Percentiles rank a stretch among this genome's conserved stretches.
These are phyloP conservation scores for Eristalinus sepulchralis DNA, from an alignment of 2,888 invertebrate genomes.

Conservation along the genomic window DNA sequence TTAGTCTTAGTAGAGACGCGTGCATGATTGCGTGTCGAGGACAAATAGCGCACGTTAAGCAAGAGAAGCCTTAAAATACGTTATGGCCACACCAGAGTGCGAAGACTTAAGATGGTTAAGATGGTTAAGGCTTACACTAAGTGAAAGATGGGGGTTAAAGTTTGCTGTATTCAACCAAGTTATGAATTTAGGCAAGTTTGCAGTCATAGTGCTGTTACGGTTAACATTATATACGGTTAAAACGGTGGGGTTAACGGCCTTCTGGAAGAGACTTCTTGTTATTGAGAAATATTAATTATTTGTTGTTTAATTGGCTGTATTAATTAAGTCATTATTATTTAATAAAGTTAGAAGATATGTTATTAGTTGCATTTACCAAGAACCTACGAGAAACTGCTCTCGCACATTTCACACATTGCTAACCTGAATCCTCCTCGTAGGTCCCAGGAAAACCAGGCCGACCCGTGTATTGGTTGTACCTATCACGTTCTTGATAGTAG, in stretches of 20 bases:
- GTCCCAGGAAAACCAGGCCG: conserved; percentile 78
- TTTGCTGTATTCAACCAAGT: conserved; percentile 14
- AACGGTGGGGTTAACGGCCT: conserved; percentile 69
- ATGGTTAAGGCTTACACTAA: conserved; percentile 42
- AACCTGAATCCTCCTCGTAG: conserved; percentile 77
- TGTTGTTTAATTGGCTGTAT: conserved; percentile 50
- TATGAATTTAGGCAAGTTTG: conserved; percentile 47
- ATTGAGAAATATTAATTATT: conserved; percentile 59
- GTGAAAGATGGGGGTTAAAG: conserved; percentile 39
- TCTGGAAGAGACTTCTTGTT: conserved; percentile 69
- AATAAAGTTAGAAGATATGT: conserved; percentile 67
- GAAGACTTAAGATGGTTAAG: conserved; percentile 28
- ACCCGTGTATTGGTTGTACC: conserved; percentile 51
- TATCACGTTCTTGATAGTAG: conserved; percentile 74
- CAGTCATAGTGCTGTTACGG: conserved; percentile 70
- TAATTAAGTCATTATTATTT: conserved; percentile 39
- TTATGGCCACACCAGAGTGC: conserved; percentile 37
- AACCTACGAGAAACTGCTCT: conserved; percentile 65
- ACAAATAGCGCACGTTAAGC: conserved; percentile 51
- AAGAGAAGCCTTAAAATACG: conserved; percentile 50
- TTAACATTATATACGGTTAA: conserved; percentile 70
- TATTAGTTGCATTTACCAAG: conserved; percentile 69
- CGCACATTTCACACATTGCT: conserved; percentile 73
- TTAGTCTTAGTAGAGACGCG: conserved; percentile 17
- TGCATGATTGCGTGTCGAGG: conserved; percentile 47